Evolutionary conservation across 2,888 invertebrate genomes (phyloP), one percentile per base, ranked within the genome.

Genomic region (Ochropleura leucogaster): DNA sequence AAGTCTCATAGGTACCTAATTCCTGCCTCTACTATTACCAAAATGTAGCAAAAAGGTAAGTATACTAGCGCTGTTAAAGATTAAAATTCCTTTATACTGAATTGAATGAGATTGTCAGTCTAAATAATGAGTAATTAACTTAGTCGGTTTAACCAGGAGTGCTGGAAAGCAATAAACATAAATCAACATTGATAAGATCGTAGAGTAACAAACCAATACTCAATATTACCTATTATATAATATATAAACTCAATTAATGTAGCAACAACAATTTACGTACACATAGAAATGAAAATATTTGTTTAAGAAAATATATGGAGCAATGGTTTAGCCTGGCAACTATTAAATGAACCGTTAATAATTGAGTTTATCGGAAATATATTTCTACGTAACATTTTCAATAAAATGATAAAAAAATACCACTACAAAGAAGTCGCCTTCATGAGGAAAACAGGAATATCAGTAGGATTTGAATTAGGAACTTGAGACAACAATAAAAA

Each of bases 141-240:
- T 12, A n/a, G 20, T 55, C 4, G 20, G 47, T 57, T 53, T 57
- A 59, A 62, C 44, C 40, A 62, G 14, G 12, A 55, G 40, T 67
- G 20, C 49, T 62, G 47, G 68, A 66, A 72, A 79, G 40, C 63
- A 79, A 73, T 83, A 78, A 78, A 68, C 65, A 73, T 67, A 79
- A 66, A 79, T 73, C 65, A 59, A 67, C 53, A 69, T 47, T 46
- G 65, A 78, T 83, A 83, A 53, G 44, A 78, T 66, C 65, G 62
- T 63, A 42, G 20, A 67, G 47, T 46, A 60, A 60, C 42, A 55
- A 59, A 57, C 51, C 18, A 18, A 60, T 62, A 20, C 12, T 46
- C 20, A 78, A 65, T 20, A 49, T n/a, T n/a, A n/a, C n/a, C n/a
- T n/a, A n/a, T n/a, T n/a, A n/a, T n/a, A n/a, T n/a, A n/a, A n/a